Evolutionary conservation across 2,113 vertebrate species (phyloP).

Genomic region (Notarius lentiginosus): DNA sequence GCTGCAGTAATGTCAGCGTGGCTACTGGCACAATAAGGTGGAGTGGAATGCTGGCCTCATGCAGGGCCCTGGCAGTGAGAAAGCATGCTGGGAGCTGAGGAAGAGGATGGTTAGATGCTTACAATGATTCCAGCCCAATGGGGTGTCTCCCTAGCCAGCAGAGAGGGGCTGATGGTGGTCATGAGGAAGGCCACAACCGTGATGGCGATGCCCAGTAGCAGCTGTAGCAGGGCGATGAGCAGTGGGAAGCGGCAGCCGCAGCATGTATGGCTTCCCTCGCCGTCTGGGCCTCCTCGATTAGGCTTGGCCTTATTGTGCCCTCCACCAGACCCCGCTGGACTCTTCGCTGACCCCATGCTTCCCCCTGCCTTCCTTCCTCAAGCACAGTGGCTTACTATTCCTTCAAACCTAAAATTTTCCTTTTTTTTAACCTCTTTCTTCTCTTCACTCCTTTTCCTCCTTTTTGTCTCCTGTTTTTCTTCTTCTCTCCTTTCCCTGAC

Average conservation of each 20-base stretch:
- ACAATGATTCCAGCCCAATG: constrained; percentile 98
- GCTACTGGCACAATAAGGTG: background rate
- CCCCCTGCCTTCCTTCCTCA: constrained; percentile 23
- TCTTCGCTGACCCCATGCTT: constrained; percentile 67
- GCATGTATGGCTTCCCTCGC: constrained; percentile 78
- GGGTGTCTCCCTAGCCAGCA: constrained; percentile 91
- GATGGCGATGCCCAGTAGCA: constrained; percentile 83
- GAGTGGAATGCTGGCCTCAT: constrained; percentile 41
- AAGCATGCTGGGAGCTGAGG: constrained; percentile 50
- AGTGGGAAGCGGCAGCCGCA: constrained; percentile 92
- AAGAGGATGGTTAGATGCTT: constrained; percentile 74
- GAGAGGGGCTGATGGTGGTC: constrained; percentile 85
- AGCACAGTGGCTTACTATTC: constrained; percentile 22
- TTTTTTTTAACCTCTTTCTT: background rate
- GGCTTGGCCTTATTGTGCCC: constrained; percentile 52
- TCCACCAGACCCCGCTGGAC: constrained; percentile 52
- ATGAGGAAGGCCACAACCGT: constrained; percentile 89
- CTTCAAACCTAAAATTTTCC: constrained; percentile 28
- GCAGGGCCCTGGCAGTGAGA: constrained; percentile 41
- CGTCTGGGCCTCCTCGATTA: constrained; percentile 62
- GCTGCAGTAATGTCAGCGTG: background rate
- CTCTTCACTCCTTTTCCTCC: constrained; percentile 10
- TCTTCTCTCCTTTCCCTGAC: constrained; percentile 35
- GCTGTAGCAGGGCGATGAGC: constrained; percentile 88
- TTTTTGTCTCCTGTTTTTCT: constrained; percentile 22